Percentiles rank a stretch among this genome's conserved stretches.
Evolutionary conservation across 2,113 vertebrate genomes (phyloP).

Genomic region (Carassius gibelio): DNA sequence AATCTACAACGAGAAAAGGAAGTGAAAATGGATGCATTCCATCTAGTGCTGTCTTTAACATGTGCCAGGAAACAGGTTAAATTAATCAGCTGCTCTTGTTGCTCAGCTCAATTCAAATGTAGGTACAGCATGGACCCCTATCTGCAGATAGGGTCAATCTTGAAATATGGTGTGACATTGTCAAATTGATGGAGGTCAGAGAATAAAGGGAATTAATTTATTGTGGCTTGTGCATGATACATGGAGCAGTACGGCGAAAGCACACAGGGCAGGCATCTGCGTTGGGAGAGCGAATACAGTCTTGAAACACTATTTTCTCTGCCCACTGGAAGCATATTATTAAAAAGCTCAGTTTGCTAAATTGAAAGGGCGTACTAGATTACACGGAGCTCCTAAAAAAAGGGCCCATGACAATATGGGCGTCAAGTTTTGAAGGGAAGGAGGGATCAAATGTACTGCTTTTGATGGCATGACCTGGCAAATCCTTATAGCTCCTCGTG

Average conservation of each 20-base stretch:
- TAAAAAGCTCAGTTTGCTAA: slow-evolving; percentile 7
- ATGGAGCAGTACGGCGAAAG: slow-evolving; percentile 11
- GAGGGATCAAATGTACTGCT: neutral
- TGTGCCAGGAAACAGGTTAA: slow-evolving; percentile 17
- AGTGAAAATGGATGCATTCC: slow-evolving; percentile 23
- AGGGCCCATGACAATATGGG: neutral
- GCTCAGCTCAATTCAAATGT: slow-evolving; percentile 17
- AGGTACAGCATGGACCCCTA: slow-evolving; percentile 8
- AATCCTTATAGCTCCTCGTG: neutral
- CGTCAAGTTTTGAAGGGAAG: neutral
- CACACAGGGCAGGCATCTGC: neutral
- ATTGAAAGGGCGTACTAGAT: neutral
- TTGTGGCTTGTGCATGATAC: slow-evolving; percentile 28
- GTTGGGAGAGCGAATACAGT: neutral
- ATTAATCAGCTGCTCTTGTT: slow-evolving; percentile 28
- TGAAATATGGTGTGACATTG: slow-evolving; percentile 39
- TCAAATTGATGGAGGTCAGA: slow-evolving; percentile 27
- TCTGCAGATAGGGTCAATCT: slow-evolving; percentile 35
- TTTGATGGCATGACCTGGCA: neutral
- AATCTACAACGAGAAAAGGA: slow-evolving; percentile 14
- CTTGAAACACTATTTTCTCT: slow-evolving; percentile 1
- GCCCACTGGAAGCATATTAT: slow-evolving; percentile 8
- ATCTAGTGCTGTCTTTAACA: neutral
- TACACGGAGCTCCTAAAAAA: neutral
- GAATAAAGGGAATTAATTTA: slow-evolving; percentile 32